Evolutionary conservation across 2,888 invertebrate genomes (phyloP).

Genomic region (Idaea dimidiata): DNA sequence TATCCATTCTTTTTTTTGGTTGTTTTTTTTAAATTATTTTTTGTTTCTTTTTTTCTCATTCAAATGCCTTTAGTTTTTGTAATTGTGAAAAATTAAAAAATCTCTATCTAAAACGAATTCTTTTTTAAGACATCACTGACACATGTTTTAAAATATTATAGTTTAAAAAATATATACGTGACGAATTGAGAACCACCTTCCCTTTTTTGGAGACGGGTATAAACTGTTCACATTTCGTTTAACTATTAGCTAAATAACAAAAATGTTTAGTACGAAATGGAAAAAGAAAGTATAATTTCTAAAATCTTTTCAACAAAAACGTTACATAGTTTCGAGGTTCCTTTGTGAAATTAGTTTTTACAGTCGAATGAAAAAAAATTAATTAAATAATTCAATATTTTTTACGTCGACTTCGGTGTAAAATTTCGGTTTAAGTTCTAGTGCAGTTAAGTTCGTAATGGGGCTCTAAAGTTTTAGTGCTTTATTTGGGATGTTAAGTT

Average conservation of each 20-base stretch:
- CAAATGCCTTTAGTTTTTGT: too few species aligned
- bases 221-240: conserved; percentile 19
- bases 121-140: too few species aligned
- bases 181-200: too few species aligned
- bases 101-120: too few species aligned
- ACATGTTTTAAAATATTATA: too few species aligned
- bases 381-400: conserved; percentile 7
- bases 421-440: conserved; percentile 1
- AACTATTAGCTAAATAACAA: conserved; percentile 14
- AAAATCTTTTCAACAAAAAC: neutral
- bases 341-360: neutral
- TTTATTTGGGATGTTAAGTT: neutral
- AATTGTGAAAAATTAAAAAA: too few species aligned
- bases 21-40: too few species aligned
- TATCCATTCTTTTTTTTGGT: too few species aligned
- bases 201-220: too few species aligned
- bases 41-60: too few species aligned
- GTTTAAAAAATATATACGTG: too few species aligned
- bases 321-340: neutral
- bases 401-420: conserved; percentile 9
- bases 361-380: neutral
- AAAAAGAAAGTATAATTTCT: conserved; percentile 10
- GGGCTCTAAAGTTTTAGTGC: neutral
- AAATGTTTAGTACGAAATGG: conserved; percentile 15
- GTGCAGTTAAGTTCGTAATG: neutral